These are phyloP conservation scores for Pemphredon lugubris DNA, from an alignment of 2,888 invertebrate species.

Conservation along the genomic window DNA sequence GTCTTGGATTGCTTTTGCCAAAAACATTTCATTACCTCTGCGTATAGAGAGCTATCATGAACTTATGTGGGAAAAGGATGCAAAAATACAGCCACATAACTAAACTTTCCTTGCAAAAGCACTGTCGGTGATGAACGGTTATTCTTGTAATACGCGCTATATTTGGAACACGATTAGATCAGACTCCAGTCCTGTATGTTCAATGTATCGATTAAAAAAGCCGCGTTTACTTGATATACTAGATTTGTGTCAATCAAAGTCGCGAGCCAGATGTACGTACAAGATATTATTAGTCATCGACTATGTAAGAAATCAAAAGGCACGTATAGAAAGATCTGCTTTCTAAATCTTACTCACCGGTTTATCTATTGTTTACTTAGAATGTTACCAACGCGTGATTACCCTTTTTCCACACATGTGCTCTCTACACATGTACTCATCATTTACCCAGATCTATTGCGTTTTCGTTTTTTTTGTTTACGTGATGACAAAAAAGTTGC, in stretches of 20 bases:
- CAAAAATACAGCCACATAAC: constrained; percentile 43
- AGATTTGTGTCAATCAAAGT: constrained; percentile 35
- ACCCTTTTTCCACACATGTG: constrained; percentile 60
- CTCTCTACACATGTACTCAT: constrained; percentile 64
- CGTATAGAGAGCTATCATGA: constrained; percentile 59
- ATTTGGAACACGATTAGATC: constrained; percentile 34
- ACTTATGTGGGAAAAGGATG: constrained; percentile 66
- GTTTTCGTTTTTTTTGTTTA: no score
- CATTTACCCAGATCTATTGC: constrained; percentile 66
- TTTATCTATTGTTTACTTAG: constrained; percentile 39
- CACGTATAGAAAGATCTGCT: constrained; percentile 52
- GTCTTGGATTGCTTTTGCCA: constrained; percentile 79
- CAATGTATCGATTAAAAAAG: constrained; percentile 27
- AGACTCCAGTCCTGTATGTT: constrained; percentile 22
- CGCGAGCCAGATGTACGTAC: constrained; percentile 39
- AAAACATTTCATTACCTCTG: constrained; percentile 66
- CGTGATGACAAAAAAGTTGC: constrained; percentile 67
- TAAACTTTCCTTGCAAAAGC: constrained; percentile 67
- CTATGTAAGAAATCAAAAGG: constrained; percentile 54
- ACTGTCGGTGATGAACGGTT: constrained; percentile 58
- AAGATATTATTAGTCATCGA: constrained; percentile 42
- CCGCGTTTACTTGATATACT: constrained; percentile 22
- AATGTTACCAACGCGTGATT: constrained; percentile 44
- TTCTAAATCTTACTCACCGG: constrained; percentile 44
- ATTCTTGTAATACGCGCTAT: constrained; percentile 22